phyloP scores from a whole-genome alignment of 1,140 invertebrate species.

The Drosophila grimshawi region DNA sequence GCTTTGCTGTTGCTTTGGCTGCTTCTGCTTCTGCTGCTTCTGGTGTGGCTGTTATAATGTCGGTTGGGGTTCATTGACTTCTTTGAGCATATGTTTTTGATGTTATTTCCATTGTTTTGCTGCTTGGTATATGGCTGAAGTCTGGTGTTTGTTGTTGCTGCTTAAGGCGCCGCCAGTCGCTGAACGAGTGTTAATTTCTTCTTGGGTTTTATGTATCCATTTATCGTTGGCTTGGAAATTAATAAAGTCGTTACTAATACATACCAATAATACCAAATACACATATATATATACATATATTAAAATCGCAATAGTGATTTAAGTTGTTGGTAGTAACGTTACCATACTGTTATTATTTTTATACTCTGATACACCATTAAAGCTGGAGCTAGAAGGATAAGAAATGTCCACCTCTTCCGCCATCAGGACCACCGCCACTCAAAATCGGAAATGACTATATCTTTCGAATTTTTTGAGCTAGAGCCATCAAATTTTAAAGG shows the following conservation, averaged over 20 bases:
- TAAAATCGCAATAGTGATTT: no score
- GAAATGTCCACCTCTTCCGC: no score
- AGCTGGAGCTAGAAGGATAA: no score
- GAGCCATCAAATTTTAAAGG: no score
- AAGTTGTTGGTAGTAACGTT: no score
- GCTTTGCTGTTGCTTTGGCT: not conserved
- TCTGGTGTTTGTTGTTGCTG: constrained; percentile 21
- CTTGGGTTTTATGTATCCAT: constrained; percentile 77
- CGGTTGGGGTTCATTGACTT: constrained; percentile 71
- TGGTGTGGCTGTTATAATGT: constrained; percentile 32
- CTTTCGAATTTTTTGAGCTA: no score
- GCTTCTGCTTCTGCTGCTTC: constrained; percentile 12
- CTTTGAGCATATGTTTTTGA: constrained; percentile 45
- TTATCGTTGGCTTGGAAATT: constrained; percentile 48
- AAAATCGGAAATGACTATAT: no score
- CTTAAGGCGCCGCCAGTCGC: constrained; percentile 30
- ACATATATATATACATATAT: no score
- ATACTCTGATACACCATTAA: no score
- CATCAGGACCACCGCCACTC: no score
- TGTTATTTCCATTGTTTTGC: constrained; percentile 40
- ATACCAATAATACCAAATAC: not conserved
- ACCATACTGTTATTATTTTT: no score
- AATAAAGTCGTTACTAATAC: not conserved
- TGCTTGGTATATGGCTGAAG: constrained; percentile 12
- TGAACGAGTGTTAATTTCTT: constrained; percentile 71